Conservation (phyloP, 2,888 invertebrate species). For the Metellina segmentata region DNA sequence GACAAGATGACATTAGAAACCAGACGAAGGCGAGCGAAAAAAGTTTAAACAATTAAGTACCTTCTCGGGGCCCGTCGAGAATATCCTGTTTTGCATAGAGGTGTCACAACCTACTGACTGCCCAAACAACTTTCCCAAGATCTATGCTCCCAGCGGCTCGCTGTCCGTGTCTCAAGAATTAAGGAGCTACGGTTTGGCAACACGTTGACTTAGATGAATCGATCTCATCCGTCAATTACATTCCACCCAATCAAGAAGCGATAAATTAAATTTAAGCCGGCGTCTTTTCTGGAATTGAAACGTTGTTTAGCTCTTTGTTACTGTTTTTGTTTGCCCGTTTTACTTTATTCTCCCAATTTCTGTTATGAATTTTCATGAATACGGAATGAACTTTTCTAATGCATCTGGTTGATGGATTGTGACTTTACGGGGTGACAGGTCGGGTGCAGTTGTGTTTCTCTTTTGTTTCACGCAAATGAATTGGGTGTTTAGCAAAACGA, state of each 20-base stretch:
- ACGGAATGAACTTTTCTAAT: slow-evolving; percentile 24
- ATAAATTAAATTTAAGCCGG: slow-evolving; percentile 67
- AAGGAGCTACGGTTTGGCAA: slow-evolving; percentile 40
- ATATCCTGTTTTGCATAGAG: slow-evolving; percentile 46
- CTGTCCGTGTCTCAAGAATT: not conserved
- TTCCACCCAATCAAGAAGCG: slow-evolving; percentile 60
- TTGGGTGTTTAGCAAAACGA: not conserved
- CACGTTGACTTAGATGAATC: slow-evolving; percentile 66
- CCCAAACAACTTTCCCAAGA: slow-evolving; percentile 46
- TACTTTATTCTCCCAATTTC: slow-evolving; percentile 3
- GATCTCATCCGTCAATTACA: slow-evolving; percentile 65
- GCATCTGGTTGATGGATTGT: slow-evolving; percentile 29
- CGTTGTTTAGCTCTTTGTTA: slow-evolving; percentile 37
- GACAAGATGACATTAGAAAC: slow-evolving; percentile 2
- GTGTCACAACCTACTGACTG: slow-evolving; percentile 49
- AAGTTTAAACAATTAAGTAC: slow-evolving; percentile 26
- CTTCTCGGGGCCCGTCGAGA: not conserved
- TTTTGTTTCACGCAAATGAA: not conserved
- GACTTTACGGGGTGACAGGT: not conserved
- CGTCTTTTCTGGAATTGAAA: slow-evolving; percentile 46
- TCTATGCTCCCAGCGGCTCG: slow-evolving; percentile 22
- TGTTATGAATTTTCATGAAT: slow-evolving; percentile 35
- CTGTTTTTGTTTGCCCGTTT: slow-evolving; percentile 17
- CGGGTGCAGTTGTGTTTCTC: slow-evolving; percentile 2
- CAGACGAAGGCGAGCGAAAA: not conserved